Evolutionary conservation across 2,797 vertebrate species (phyloP).

Genomic region (Coregonus suidteri): DNA sequence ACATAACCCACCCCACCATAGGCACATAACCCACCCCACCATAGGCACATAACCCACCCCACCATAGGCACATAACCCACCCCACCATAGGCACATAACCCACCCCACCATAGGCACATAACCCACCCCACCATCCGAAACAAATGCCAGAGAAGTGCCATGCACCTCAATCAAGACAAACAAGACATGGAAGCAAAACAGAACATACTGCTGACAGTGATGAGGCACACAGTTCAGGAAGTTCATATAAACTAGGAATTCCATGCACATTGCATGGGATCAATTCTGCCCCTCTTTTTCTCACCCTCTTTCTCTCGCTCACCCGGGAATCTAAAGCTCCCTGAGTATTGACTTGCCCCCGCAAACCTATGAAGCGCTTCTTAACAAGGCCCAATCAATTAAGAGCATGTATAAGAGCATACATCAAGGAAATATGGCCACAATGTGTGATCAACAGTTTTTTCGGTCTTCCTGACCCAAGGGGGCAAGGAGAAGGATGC

Average conservation of each 20-base stretch:
- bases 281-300: constrained; percentile 58
- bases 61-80: background rate
- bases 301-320: constrained; percentile 21
- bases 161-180: constrained; percentile 14
- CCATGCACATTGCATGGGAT: constrained; percentile 62
- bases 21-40: background rate
- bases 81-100: background rate
- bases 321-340: constrained; percentile 58
- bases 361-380: constrained; percentile 54
- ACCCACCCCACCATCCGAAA: constrained; percentile 19
- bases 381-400: constrained; percentile 71
- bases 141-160: constrained; percentile 60
- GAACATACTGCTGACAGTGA: constrained; percentile 29
- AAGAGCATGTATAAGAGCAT: constrained; percentile 60
- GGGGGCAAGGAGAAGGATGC: background rate
- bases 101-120: background rate
- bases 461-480: constrained; percentile 2
- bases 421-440: constrained; percentile 55
- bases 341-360: constrained; percentile 59
- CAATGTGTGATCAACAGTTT: constrained; percentile 65
- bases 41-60: background rate
- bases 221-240: constrained; percentile 71
- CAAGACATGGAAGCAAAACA: constrained; percentile 15
- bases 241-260: constrained; percentile 69
- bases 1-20: no score